Conservation (phyloP, 2,797 vertebrate genomes). For the Myotis pilosus region DNA sequence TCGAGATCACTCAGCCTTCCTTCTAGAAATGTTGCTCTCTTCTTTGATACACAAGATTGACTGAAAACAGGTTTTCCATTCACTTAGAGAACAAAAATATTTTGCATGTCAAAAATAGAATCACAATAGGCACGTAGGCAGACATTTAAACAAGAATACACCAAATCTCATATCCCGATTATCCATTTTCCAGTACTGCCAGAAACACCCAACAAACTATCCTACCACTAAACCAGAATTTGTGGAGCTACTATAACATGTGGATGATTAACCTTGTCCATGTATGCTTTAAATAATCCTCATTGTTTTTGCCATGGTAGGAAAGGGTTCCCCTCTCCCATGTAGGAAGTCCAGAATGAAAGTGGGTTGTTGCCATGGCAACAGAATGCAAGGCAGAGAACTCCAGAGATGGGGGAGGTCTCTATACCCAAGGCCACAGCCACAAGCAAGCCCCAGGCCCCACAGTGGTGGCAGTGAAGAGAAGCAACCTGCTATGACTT, state of each 20-base stretch:
- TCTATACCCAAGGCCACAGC: conserved; percentile 31
- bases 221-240: conserved; percentile 25
- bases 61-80: conserved; percentile 36
- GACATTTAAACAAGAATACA: conserved; percentile 63
- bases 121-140: neutral
- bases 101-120: conserved; percentile 59
- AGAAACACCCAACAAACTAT: neutral
- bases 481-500: conserved; percentile 57
- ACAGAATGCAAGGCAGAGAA: conserved; percentile 66
- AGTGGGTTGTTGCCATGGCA: conserved; percentile 74
- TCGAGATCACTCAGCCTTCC: conserved; percentile 31
- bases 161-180: neutral
- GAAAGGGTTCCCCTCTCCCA: conserved; percentile 66
- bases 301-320: conserved; percentile 45
- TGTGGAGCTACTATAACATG: neutral
- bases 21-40: conserved; percentile 19
- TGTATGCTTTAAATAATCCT: conserved; percentile 44
- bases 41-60: neutral
- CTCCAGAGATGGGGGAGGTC: conserved; percentile 57
- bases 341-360: conserved; percentile 67
- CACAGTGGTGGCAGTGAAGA: neutral
- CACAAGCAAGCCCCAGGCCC: conserved; percentile 52
- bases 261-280: conserved; percentile 57
- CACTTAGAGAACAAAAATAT: conserved; percentile 54
- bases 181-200: neutral